Evolutionary conservation across 1,140 invertebrate genomes (phyloP), one percentile per base, ranked within the genome.

Genomic region (Formica exsecta): DNA sequence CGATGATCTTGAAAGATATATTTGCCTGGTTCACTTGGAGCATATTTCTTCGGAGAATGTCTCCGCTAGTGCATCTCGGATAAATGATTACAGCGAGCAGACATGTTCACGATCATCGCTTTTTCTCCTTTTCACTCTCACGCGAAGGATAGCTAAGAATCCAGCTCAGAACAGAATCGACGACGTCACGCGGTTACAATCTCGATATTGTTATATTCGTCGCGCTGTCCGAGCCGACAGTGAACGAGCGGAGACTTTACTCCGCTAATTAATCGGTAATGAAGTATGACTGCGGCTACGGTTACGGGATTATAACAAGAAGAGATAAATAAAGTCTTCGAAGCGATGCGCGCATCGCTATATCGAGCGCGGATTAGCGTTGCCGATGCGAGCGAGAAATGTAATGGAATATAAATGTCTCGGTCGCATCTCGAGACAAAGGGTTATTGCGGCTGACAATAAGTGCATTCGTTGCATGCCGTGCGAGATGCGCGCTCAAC

Each of bases 211-310:
- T 89, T 91, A 90, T 71, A 62, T 44, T 76, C 62, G 75, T 68
- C n/a, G 65, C 62, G 29, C 61, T 64, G 11, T 62, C 59, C 3
- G 44, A 57, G 29, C 29, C 13, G 65, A 73, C 81, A 87, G 83
- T 68, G 70, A 68, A 74, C 41, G 83, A 29, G 25, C 62, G 81
- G 75, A 92, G 85, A 92, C 87, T 90, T 86, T 51, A 88, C 79
- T 90, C 81, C 65, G 83, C 87, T 91, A 91, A 92, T 92, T 92
- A 92, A 91, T 80, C 77, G 86, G 89, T 92, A 91, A 92, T 92
- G 89, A 92, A 89, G 74, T 86, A 91, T 89, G 86, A 91, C 84
- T 48, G 16, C n/a, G 32, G 16, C 9, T 51, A 64, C 85, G 71
- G 64, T 65, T 41, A n/a, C 74, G 73, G 59, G 75, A 76, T 71